These are phyloP conservation scores for Luperina nickerlii DNA, from an alignment of 2,888 invertebrate species.

Conservation along the genomic window DNA sequence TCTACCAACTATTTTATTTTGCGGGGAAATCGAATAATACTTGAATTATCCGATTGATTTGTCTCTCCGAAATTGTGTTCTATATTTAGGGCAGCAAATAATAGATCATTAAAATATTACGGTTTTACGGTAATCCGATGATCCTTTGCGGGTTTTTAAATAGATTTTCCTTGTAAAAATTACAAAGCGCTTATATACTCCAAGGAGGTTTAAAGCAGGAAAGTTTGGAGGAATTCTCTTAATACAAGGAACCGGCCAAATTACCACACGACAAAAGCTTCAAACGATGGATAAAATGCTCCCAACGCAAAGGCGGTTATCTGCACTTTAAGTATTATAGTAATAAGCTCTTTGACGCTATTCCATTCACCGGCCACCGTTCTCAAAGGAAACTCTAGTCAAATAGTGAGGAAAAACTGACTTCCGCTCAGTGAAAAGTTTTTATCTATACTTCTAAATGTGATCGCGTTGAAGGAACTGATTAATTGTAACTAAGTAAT, in stretches of 20 bases:
- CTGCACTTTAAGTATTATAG: slow-evolving; percentile 61
- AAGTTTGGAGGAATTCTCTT: slow-evolving; percentile 6
- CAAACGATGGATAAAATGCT: slow-evolving; percentile 52
- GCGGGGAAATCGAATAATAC: slow-evolving; percentile 1
- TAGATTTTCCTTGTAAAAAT: not conserved
- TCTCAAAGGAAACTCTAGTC: slow-evolving; percentile 55
- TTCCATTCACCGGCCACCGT: slow-evolving; percentile 49
- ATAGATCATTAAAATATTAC: slow-evolving; percentile 11
- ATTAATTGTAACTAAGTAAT: slow-evolving; percentile 31
- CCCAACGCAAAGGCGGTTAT: slow-evolving; percentile 36
- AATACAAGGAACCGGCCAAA: slow-evolving; percentile 15
- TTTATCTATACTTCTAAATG: slow-evolving; percentile 29
- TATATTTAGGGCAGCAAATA: slow-evolving; percentile 19
- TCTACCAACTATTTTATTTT: slow-evolving; percentile 41
- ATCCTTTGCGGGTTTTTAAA: not conserved
- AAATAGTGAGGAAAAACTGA: slow-evolving; percentile 53
- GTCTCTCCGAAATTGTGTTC: slow-evolving; percentile 2
- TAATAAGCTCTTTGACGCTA: slow-evolving; percentile 63
- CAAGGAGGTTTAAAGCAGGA: not conserved
- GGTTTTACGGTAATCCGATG: slow-evolving; percentile 4
- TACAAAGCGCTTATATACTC: not conserved
- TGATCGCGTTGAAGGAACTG: slow-evolving; percentile 21
- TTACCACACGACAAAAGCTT: slow-evolving; percentile 39
- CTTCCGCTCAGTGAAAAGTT: slow-evolving; percentile 29
- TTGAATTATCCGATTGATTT: slow-evolving; percentile 13